Evolutionary conservation across 2,113 vertebrate species (phyloP).

Genomic region (Sprattus sprattus): DNA sequence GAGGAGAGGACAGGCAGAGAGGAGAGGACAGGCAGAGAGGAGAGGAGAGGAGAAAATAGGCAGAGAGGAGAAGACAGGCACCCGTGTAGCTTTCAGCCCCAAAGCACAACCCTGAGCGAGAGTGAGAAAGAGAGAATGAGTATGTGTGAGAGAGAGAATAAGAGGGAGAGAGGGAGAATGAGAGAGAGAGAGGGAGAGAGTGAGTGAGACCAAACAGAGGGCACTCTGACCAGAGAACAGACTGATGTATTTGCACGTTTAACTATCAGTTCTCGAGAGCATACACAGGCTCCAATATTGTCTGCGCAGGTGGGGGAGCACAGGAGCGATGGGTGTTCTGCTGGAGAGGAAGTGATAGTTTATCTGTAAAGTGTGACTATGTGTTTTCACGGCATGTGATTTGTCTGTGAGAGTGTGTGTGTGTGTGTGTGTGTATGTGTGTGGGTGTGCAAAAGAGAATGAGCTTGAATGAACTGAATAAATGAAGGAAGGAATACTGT

Average conservation of each 20-base stretch:
- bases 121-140: background rate
- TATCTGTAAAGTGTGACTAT: constrained; percentile 14
- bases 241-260: constrained; percentile 47
- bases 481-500: background rate
- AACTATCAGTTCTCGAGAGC: constrained; percentile 24
- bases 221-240: constrained; percentile 32
- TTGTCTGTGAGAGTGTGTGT: background rate
- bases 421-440: background rate
- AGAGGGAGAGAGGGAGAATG: background rate
- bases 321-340: background rate
- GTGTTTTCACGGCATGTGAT: constrained; percentile 20
- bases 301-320: background rate
- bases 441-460: background rate
- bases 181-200: background rate
- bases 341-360: constrained; percentile 13
- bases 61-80: background rate
- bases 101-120: background rate
- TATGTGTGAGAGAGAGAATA: constrained; percentile 5
- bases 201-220: constrained; percentile 23
- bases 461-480: background rate
- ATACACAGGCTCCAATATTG: background rate
- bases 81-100: background rate
- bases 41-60: too few relatives aligned
- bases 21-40: too few relatives aligned
- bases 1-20: too few relatives aligned